These are phyloP conservation scores for Otolemur garnettii DNA, from an alignment of 2,113 vertebrate genomes.

Conservation along the genomic window DNA sequence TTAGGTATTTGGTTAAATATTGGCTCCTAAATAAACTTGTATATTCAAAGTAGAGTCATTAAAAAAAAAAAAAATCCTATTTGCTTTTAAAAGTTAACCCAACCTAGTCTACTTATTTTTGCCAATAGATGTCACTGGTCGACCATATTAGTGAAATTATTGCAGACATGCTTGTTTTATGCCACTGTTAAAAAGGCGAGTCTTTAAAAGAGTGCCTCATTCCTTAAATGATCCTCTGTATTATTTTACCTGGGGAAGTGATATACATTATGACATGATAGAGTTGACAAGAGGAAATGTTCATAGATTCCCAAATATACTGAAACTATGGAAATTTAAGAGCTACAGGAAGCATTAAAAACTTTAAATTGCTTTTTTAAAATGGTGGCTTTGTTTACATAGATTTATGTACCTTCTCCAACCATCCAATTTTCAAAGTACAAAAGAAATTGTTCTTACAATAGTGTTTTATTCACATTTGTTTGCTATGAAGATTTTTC, in stretches of 20 bases:
- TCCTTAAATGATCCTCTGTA: conserved; percentile 29
- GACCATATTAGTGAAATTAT: conserved; percentile 55
- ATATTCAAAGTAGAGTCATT: neutral
- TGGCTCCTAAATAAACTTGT: conserved; percentile 24
- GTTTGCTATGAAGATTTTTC: neutral
- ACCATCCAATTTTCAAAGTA: neutral
- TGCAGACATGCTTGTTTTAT: neutral
- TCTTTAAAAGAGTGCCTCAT: conserved; percentile 18
- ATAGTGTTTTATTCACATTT: neutral
- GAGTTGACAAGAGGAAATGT: conserved; percentile 54
- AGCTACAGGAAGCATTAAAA: conserved; percentile 11
- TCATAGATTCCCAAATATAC: conserved; percentile 60
- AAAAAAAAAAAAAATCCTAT: neutral
- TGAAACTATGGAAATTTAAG: conserved; percentile 49
- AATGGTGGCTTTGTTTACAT: conserved; percentile 33
- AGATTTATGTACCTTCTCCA: conserved; percentile 41
- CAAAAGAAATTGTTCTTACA: neutral
- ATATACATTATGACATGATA: conserved; percentile 42
- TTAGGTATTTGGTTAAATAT: neutral
- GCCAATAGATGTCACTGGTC: conserved; percentile 86
- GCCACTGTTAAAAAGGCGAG: conserved; percentile 5
- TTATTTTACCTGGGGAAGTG: conserved; percentile 72
- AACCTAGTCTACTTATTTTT: conserved; percentile 55
- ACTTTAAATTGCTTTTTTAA: conserved; percentile 39
- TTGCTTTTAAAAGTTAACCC: neutral